These are phyloP conservation scores for Thinocorus orbignyianus DNA, from an alignment of 2,113 vertebrate species.

Conservation along the genomic window DNA sequence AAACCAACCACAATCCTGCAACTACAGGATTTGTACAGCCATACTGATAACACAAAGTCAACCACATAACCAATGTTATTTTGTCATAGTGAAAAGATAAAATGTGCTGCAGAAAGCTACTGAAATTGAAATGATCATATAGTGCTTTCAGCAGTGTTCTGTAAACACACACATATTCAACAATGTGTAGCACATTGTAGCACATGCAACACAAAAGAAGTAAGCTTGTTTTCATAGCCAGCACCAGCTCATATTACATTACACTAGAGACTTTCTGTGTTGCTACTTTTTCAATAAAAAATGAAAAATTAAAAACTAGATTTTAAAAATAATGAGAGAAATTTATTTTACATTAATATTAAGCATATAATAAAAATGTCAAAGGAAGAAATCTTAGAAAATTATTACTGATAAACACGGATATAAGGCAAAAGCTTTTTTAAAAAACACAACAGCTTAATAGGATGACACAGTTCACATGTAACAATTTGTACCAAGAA, in stretches of 20 bases:
- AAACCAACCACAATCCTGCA: background rate
- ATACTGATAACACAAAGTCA: background rate
- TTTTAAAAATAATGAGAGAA: background rate
- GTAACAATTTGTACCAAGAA: constrained; percentile 57
- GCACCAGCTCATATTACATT: background rate
- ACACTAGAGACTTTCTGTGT: background rate
- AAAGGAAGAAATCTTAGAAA: background rate
- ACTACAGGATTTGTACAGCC: background rate
- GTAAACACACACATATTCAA: background rate
- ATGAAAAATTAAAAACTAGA: background rate
- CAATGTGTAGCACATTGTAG: background rate
- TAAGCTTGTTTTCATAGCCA: background rate
- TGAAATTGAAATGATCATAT: background rate
- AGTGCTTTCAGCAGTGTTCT: background rate
- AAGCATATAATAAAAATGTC: background rate
- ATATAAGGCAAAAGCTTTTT: background rate
- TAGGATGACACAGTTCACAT: background rate
- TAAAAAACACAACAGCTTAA: background rate
- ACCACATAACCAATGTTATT: rapidly evolving
- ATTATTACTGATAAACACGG: background rate
- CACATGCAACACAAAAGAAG: background rate
- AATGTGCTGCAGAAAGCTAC: background rate
- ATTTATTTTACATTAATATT: background rate
- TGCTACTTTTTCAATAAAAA: background rate
- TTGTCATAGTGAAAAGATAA: background rate